Base-by-base conservation (phyloP, 1,140 invertebrate species). In the Aphaenogaster ashmeadi region DNA sequence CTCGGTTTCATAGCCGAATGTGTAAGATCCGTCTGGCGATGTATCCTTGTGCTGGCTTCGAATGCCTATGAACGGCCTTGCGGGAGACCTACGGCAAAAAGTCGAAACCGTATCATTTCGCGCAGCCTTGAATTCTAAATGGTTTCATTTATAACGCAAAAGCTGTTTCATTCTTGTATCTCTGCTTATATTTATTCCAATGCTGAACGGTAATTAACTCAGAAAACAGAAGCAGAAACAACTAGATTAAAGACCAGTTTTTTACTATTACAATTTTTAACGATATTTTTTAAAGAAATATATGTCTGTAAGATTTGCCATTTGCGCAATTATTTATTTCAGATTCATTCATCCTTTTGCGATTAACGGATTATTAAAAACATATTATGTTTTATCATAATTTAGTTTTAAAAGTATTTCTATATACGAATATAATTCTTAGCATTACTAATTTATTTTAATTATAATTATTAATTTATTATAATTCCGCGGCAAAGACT, bases 1-100 rank as follows among this genome's bases (percentile, higher is more conserved):
- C 41, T 94, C 95, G 52, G 95, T 95, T 75, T 95, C 95, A 80
- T 95, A 96, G 15, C 93, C 94, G 79, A 88, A 95, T 0, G 86
- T 77, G 27, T 95, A 95, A 54, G 93, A 93, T 72, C 95, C 95
- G 79, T 95, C 94, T 0, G 94, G 94, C 13, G 91, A 94, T 54
- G 90, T 88, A 52, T 95, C 94, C 18, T 92, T 92, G 0, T 87
- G 80, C 81, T 95, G 94, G 72, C 90, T 95, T 33, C 94, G 94
- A 74, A 95, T 95, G 5, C 72, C 93, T 92, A 95, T 94, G 64
- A 92, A 90, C 52, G 90, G 92, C 66, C 91, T 90, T n/a, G 62
- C 75, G 8, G 36, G 62, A 56, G 84, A 80, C 33, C 85, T 88
- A 47, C 44, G 38, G 3, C 7, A 47, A 47, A 60, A 72, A 83